Evolutionary conservation across 2,888 invertebrate genomes (phyloP).

Genomic region (Deroplatys truncata): DNA sequence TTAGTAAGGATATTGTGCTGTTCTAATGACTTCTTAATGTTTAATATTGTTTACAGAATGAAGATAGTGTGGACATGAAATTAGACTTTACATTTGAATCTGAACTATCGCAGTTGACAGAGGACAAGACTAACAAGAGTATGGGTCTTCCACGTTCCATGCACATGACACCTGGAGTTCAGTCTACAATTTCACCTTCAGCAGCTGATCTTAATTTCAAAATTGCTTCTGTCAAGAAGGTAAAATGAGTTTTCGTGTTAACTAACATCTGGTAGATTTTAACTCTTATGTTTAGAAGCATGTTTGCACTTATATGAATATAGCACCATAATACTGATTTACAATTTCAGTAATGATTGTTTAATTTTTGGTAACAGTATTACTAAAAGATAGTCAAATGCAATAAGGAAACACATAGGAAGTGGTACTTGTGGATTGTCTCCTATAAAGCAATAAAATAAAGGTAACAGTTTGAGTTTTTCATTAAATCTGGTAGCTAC

Average conservation of each 20-base stretch:
- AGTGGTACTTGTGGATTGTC: no score
- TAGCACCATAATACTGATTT: no score
- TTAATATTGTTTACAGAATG: constrained; percentile 39
- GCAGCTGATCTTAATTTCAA: constrained; percentile 90
- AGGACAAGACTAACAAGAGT: constrained; percentile 60
- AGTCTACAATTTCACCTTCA: constrained; percentile 71
- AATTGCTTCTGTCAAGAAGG: constrained; percentile 88
- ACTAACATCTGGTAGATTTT: not conserved
- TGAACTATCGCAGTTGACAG: constrained; percentile 69
- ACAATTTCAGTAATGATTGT: no score
- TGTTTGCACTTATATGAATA: no score
- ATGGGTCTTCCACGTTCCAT: constrained; percentile 54
- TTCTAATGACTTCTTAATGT: not conserved
- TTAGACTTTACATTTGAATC: constrained; percentile 87
- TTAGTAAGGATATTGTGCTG: not conserved
- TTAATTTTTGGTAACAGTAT: no score
- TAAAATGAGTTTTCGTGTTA: constrained; percentile 35
- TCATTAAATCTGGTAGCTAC: no score
- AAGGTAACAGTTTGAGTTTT: not conserved
- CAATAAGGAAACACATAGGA: not conserved
- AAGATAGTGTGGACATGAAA: constrained; percentile 84
- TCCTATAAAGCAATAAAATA: no score
- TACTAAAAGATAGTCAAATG: no score
- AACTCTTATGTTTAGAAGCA: no score
- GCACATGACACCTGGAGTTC: constrained; percentile 56